Percentiles rank a stretch among this genome's conserved stretches.
These are phyloP conservation scores for Boulengeromyrus knoepffleri DNA, from an alignment of 2,113 vertebrate genomes.

Conservation along the genomic window DNA sequence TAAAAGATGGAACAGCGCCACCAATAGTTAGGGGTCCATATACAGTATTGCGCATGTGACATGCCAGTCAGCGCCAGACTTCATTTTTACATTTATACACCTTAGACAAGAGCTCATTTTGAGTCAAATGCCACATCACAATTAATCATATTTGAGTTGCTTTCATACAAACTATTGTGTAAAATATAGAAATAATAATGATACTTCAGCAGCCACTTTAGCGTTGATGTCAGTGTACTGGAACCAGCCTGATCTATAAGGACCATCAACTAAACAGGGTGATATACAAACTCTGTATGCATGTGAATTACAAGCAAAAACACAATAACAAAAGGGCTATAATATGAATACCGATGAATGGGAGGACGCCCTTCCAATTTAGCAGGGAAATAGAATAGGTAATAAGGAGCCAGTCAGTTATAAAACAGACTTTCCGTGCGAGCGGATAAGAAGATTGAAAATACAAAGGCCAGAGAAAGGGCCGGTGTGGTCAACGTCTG, in stretches of 20 bases:
- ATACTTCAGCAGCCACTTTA: not conserved
- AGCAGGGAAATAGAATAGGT: not conserved
- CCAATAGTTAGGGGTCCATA: not conserved
- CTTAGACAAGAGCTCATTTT: not conserved
- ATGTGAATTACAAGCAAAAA: not conserved
- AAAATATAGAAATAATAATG: not conserved
- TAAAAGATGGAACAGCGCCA: not conserved
- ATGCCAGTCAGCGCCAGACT: not conserved
- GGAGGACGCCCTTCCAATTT: not conserved
- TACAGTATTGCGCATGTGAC: not conserved
- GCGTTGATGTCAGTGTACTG: not conserved
- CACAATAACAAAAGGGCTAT: not conserved
- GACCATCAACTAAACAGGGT: not conserved
- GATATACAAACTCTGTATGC: not conserved
- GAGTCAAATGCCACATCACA: not conserved
- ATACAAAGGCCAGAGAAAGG: not conserved
- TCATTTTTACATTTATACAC: not conserved
- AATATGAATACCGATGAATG: not conserved
- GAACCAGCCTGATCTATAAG: not conserved
- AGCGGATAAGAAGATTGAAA: not conserved
- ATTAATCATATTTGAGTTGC: not conserved
- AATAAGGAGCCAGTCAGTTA: not conserved
- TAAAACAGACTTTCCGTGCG: not conserved
- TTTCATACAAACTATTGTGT: not conserved
- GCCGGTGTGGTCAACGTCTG: not conserved